Evolutionary conservation across 2,797 vertebrate species (phyloP), one percentile per base, ranked within the genome.

Genomic region (Onychomys torridus): DNA sequence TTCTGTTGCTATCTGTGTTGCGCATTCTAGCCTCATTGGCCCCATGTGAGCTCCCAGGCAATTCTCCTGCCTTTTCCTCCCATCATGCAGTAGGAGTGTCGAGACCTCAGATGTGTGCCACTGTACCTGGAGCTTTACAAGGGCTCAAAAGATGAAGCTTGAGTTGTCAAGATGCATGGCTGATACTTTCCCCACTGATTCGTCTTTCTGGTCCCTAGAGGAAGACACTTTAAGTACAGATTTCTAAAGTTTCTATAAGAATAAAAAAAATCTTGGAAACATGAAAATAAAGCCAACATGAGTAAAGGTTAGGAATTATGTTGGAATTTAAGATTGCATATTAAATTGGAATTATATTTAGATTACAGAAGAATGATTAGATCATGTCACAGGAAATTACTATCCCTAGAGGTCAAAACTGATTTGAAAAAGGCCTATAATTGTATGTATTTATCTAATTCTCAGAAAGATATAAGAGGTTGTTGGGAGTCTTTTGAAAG

Each of bases 391-490:
- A 69, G 34, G 69, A 92, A 88, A 63, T 69, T 67, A 34, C n/a
- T 46, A 40, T 75, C 57, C 87, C 63, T 88, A 11, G 25, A 34
- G 13, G 57, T 83, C 55, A 83, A 90, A 96, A 88, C 23, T 86
- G 19, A 57, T 63, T 61, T 23, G 8, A 21, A 37, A 27, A 46
- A 46, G 69, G 69, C 16, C 34, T 78, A 57, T 37, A 85, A 86
- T 89, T 85, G 82, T 34, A 75, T 82, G 11, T 69, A n/a, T 69
- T 93, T 93, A 92, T 61, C 32, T 65, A 85, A 67, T 49, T 85
- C 46, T 96, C 85, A 89, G 43, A 83, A 75, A 93, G 34, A 82
- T 87, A 32, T 87, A 57, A 59, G 52, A 55, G 19, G 29, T 5
- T 79, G 29, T 93, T 69, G 25, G 49, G 69, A 92, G 17, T 69